Evolutionary conservation across 1,140 invertebrate species (phyloP).

Genomic region (Capitella teleta): DNA sequence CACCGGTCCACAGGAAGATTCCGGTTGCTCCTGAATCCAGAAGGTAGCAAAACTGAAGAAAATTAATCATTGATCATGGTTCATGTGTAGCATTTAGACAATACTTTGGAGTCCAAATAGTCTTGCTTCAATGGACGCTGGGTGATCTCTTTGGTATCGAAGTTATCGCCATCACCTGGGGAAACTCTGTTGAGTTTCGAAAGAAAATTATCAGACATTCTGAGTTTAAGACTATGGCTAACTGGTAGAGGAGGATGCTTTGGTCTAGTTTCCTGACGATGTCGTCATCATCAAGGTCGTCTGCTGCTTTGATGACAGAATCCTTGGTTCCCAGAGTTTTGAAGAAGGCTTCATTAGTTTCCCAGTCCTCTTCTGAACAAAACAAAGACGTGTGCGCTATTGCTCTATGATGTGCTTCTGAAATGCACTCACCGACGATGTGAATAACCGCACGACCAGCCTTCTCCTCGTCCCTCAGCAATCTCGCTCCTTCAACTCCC

Average conservation of each 20-base stretch:
- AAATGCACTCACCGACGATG: conserved; percentile 52
- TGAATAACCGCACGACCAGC: conserved; percentile 60
- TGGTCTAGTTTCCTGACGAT: conserved; percentile 15
- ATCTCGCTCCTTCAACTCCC: conserved; percentile 53
- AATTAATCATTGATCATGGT: too few species aligned
- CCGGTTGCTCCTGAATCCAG: too few species aligned
- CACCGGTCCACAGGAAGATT: too few species aligned
- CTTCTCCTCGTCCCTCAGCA: conserved; percentile 73
- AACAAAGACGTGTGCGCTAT: not conserved
- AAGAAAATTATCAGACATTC: too few species aligned
- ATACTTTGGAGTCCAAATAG: too few species aligned
- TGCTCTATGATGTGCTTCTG: not conserved
- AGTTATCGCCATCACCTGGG: too few species aligned
- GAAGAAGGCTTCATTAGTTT: conserved; percentile 20
- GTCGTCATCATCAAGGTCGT: conserved; percentile 22
- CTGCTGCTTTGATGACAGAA: conserved; percentile 15
- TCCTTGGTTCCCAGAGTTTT: conserved; percentile 21
- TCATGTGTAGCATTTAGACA: too few species aligned
- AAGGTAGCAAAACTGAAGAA: too few species aligned
- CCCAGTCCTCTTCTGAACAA: conserved; percentile 3
- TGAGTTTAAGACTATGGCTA: too few species aligned
- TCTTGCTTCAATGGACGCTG: too few species aligned
- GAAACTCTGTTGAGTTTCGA: too few species aligned
- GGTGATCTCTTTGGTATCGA: too few species aligned
- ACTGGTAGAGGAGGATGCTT: conserved; percentile 12